phyloP scores from a whole-genome alignment of 2,113 vertebrate species.

The Indri indri region DNA sequence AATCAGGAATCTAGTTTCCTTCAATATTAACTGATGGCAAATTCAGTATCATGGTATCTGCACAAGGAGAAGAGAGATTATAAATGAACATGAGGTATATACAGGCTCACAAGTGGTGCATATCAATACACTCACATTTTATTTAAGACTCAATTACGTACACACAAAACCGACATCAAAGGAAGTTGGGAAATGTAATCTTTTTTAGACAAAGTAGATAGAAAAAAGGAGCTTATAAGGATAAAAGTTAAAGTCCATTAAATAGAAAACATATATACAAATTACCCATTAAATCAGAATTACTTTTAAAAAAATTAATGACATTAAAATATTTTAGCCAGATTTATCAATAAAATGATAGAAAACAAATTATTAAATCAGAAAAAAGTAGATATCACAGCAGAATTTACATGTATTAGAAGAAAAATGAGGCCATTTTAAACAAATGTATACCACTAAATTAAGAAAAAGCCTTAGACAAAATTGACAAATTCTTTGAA shows the following conservation, averaged over 20 bases:
- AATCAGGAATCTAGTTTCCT: neutral
- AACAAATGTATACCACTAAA: neutral
- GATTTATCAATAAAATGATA: neutral
- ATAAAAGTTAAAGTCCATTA: neutral
- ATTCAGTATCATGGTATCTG: neutral
- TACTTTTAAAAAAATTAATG: neutral
- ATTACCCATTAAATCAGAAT: neutral
- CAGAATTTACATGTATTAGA: neutral
- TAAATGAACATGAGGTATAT: neutral
- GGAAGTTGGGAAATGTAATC: neutral
- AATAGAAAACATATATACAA: neutral
- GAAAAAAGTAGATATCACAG: neutral
- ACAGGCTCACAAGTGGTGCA: neutral
- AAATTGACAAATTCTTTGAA: neutral
- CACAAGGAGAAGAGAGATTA: neutral
- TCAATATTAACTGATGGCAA: neutral
- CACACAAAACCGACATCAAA: neutral
- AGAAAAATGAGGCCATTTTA: neutral
- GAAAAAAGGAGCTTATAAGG: neutral
- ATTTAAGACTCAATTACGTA: neutral
- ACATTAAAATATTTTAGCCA: neutral
- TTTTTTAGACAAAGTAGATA: neutral
- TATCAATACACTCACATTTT: neutral
- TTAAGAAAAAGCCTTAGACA: neutral
- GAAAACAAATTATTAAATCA: neutral